These are phyloP conservation scores for Dipodomys merriami DNA, from an alignment of 2,113 vertebrate genomes.

Conservation along the genomic window DNA sequence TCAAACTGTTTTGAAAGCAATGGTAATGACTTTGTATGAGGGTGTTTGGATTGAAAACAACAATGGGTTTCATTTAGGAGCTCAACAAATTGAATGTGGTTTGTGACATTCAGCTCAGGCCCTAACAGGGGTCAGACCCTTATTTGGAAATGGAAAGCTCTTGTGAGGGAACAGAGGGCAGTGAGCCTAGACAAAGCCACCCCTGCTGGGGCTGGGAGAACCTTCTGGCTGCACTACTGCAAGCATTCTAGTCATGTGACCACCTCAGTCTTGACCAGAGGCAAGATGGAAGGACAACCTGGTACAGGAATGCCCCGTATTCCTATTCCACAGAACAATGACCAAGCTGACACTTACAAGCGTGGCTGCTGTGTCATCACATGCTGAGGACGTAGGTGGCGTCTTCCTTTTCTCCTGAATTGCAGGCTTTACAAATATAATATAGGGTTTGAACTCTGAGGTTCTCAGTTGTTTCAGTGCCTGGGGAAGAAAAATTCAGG, in stretches of 20 bases:
- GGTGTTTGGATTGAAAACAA: not conserved
- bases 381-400: constrained; percentile 85
- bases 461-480: constrained; percentile 91
- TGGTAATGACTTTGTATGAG: not conserved
- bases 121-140: not conserved
- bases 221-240: not conserved
- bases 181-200: not conserved
- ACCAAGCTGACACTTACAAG: constrained; percentile 80
- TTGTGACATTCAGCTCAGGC: not conserved
- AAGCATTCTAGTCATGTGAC: not conserved
- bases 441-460: constrained; percentile 93
- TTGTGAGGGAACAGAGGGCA: not conserved
- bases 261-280: not conserved
- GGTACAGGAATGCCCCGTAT: not conserved
- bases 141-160: not conserved
- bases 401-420: constrained; percentile 86
- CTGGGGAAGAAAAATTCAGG: constrained; percentile 80
- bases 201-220: not conserved
- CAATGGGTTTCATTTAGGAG: not conserved
- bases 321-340: not conserved
- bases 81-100: not conserved
- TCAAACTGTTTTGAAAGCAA: not conserved
- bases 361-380: constrained; percentile 85
- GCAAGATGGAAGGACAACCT: too few relatives aligned
- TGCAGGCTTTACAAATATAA: constrained; percentile 92